Conservation (phyloP, 2,888 invertebrate genomes). For the Allophyes oxyacanthae region DNA sequence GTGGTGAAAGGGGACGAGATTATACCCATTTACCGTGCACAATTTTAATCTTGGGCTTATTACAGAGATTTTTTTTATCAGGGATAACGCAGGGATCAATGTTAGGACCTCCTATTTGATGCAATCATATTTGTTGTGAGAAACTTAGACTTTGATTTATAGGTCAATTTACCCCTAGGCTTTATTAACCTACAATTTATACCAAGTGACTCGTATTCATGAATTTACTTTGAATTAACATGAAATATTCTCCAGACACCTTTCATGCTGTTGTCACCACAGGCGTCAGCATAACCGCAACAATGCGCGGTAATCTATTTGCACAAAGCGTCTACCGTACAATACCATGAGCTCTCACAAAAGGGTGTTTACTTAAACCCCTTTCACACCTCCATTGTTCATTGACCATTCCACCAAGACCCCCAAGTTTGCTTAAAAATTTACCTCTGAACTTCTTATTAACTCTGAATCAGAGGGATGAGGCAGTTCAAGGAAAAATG, state of each 20-base stretch:
- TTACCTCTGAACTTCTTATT: constrained; percentile 45
- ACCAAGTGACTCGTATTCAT: constrained; percentile 12
- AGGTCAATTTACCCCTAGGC: too few relatives aligned
- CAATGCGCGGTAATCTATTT: constrained; percentile 86
- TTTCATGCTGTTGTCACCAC: constrained; percentile 34
- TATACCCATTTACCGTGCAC: constrained; percentile 43
- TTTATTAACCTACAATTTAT: constrained; percentile 13
- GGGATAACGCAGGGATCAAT: background rate
- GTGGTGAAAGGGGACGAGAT: constrained; percentile 47
- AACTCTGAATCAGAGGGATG: constrained; percentile 42
- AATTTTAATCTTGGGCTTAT: constrained; percentile 43
- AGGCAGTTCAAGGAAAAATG: constrained; percentile 61
- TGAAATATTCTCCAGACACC: constrained; percentile 41
- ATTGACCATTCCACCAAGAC: constrained; percentile 65
- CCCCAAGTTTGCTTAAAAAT: constrained; percentile 55
- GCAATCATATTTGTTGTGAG: too few relatives aligned
- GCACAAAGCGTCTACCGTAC: constrained; percentile 80
- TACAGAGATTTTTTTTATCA: constrained; percentile 2
- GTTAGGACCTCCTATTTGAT: too few relatives aligned
- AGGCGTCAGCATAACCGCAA: constrained; percentile 67
- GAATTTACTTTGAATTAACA: constrained; percentile 38
- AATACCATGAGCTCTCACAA: constrained; percentile 81
- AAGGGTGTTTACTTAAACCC: constrained; percentile 88
- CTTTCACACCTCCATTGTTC: constrained; percentile 87
- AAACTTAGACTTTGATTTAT: too few relatives aligned